Evolutionary conservation across 2,113 vertebrate genomes (phyloP).

Genomic region (Xenopus laevis): DNA sequence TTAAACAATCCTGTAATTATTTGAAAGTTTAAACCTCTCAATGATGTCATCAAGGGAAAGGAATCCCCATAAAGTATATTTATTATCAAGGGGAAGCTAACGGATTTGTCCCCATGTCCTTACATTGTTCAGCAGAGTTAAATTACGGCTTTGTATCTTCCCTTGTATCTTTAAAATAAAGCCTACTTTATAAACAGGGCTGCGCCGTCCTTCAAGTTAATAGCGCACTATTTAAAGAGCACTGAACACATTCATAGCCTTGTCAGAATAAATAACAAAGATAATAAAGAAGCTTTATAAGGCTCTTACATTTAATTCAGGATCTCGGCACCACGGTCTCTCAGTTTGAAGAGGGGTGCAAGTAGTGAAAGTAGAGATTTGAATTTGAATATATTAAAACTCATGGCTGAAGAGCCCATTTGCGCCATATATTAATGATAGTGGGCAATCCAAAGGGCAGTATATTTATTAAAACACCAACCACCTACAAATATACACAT

Average conservation of each 20-base stretch:
- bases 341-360: constrained; percentile 2
- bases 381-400: constrained; percentile 18
- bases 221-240: constrained; percentile 24
- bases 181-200: constrained; percentile 36
- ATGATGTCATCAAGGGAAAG: constrained; percentile 36
- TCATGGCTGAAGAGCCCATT: background rate
- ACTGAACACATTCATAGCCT: constrained; percentile 29
- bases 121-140: constrained; percentile 23
- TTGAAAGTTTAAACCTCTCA: constrained; percentile 21
- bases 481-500: too few relatives aligned
- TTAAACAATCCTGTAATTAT: background rate
- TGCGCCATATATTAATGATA: background rate
- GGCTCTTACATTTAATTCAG: constrained; percentile 18
- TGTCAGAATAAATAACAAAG: constrained; percentile 38
- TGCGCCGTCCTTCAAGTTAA: constrained; percentile 31
- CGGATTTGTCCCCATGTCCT: constrained; percentile 19
- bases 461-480: too few relatives aligned
- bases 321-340: background rate
- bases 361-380: background rate
- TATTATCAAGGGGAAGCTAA: constrained; percentile 19
- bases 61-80: constrained; percentile 40
- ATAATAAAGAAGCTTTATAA: constrained; percentile 38
- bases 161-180: constrained; percentile 19
- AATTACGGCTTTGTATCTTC: constrained; percentile 30
- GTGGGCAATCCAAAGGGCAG: too few relatives aligned